phyloP scores from a whole-genome alignment of 30 jellyfish, hydroid and myxozoan species.

The Hydractinia symbiolongicarpus region DNA sequence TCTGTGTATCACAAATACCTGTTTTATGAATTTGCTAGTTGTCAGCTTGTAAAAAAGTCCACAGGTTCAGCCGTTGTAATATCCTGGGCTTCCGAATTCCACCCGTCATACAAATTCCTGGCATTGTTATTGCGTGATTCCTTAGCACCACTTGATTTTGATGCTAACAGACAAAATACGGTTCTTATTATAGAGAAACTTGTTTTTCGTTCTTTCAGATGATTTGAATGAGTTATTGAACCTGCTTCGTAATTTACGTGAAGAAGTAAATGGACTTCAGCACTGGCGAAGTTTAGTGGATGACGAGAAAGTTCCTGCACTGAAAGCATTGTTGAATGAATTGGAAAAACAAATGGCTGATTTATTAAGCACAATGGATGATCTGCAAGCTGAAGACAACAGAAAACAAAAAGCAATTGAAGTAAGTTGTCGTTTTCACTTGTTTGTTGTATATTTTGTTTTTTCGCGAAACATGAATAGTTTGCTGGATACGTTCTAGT shows the following conservation, averaged over 20 bases:
- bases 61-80: too few relatives aligned
- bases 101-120: too few relatives aligned
- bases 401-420: background rate
- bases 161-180: too few relatives aligned
- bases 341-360: constrained; percentile 28
- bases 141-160: too few relatives aligned
- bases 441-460: background rate
- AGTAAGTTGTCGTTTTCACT: background rate
- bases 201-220: constrained; percentile 2
- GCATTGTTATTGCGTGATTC: too few relatives aligned
- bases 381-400: constrained; percentile 7
- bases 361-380: background rate
- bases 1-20: background rate
- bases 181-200: background rate
- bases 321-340: background rate
- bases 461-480: background rate
- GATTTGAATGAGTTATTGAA: constrained; percentile 16
- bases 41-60: background rate
- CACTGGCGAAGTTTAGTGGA: constrained; percentile 36
- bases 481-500: too few relatives aligned
- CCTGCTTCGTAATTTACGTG: constrained; percentile 12
- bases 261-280: constrained; percentile 30
- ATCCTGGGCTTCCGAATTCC: too few relatives aligned
- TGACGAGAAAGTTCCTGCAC: constrained; percentile 29
- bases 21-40: background rate